phyloP scores from a whole-genome alignment of 1,140 invertebrate species.

The Coptotermes formosanus region DNA sequence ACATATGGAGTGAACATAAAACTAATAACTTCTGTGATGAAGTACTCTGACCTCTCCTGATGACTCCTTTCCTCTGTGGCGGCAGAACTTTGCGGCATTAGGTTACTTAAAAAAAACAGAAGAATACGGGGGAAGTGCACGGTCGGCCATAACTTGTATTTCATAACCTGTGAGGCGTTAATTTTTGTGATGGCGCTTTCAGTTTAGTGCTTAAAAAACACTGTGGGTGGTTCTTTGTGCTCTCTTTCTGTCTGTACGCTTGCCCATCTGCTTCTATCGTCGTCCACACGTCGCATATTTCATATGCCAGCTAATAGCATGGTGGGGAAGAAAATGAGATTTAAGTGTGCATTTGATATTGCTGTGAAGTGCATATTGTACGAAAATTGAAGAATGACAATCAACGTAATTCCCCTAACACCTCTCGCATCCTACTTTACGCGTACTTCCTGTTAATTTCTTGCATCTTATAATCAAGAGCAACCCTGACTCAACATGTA shows the following conservation, averaged over 20 bases:
- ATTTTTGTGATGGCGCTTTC: not conserved
- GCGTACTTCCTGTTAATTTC: too few species aligned
- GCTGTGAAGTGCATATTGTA: too few species aligned
- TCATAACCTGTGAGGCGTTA: slow-evolving; percentile 6
- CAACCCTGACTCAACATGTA: too few species aligned
- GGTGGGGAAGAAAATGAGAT: too few species aligned
- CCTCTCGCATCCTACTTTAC: too few species aligned
- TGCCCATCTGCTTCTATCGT: not conserved
- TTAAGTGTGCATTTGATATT: too few species aligned
- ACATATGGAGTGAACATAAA: not conserved
- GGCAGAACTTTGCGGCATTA: not conserved
- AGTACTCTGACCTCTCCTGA: slow-evolving; percentile 17
- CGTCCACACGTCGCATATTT: not conserved
- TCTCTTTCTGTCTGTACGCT: not conserved
- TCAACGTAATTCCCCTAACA: too few species aligned
- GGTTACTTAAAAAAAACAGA: not conserved
- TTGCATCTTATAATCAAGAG: too few species aligned
- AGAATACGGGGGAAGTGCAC: not conserved
- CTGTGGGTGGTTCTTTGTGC: not conserved
- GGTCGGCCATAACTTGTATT: not conserved
- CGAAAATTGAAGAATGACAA: too few species aligned
- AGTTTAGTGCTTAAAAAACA: not conserved
- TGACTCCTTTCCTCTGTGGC: slow-evolving; percentile 13
- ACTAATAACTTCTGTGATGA: slow-evolving; percentile 20
- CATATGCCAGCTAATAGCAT: not conserved